A percentile compares a stretch with the other conserved stretches of the same genome.
These are phyloP conservation scores for Anarrhichthys ocellatus DNA, from an alignment of 2,113 vertebrate genomes.

Conservation along the genomic window DNA sequence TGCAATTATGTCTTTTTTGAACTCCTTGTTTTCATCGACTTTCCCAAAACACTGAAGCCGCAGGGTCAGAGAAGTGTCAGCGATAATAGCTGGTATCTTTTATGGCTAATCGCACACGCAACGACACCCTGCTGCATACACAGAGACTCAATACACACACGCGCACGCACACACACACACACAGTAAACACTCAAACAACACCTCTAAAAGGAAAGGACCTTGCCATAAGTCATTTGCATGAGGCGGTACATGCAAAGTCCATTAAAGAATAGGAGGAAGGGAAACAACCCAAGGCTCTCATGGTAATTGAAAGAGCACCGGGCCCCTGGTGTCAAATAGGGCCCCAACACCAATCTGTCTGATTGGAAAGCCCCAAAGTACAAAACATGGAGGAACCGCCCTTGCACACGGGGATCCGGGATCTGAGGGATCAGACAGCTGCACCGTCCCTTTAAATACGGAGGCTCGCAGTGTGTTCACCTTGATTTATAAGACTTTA, in stretches of 20 bases:
- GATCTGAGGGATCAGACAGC: conserved; percentile 50
- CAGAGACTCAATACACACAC: conserved; percentile 2
- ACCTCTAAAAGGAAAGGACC: conserved; percentile 43
- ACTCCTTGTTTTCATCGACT: conserved; percentile 48
- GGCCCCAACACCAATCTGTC: conserved; percentile 70
- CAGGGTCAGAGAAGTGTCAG: conserved; percentile 39
- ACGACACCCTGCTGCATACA: neutral
- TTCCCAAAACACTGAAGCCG: conserved; percentile 42
- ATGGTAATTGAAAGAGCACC: conserved; percentile 73
- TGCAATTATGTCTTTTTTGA: conserved; percentile 51
- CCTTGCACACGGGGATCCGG: conserved; percentile 20
- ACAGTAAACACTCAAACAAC: conserved; percentile 32
- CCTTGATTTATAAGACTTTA: neutral
- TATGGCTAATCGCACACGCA: conserved; percentile 27
- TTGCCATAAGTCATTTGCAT: conserved; percentile 65
- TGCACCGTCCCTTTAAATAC: conserved; percentile 16
- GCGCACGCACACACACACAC: neutral
- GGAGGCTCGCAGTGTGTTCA: neutral
- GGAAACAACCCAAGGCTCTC: conserved; percentile 69
- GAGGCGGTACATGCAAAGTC: conserved; percentile 49
- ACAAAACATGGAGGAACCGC: conserved; percentile 50
- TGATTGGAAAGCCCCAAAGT: conserved; percentile 66
- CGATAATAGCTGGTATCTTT: conserved; percentile 43
- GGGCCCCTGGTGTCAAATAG: conserved; percentile 60
- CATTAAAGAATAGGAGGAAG: conserved; percentile 67